Conservation (phyloP, 2,888 invertebrate genomes). For the Petrolisthes cinctipes region DNA sequence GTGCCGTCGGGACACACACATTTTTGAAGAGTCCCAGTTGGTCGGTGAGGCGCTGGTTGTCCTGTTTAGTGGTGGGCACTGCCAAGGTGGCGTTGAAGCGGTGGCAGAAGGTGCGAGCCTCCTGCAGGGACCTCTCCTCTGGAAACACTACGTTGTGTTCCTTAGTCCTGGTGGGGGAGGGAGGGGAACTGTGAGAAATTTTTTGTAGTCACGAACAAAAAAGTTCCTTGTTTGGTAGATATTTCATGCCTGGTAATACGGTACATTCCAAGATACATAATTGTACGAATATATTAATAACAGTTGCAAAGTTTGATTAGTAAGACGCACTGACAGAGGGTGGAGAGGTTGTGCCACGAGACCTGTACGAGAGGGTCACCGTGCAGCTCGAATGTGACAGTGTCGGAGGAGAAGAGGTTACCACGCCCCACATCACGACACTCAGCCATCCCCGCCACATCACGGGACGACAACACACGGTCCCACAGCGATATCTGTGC, state of each 20-base stretch:
- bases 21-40: conserved; percentile 20
- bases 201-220: no score
- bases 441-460: conserved; percentile 16
- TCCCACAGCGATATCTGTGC: conserved; percentile 35
- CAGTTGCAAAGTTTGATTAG: no score
- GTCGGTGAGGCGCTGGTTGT: conserved; percentile 20
- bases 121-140: conserved; percentile 17
- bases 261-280: no score
- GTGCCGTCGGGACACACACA: conserved; percentile 30
- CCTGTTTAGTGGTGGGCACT: conserved; percentile 23
- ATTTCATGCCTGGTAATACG: background rate
- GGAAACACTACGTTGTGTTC: conserved; percentile 37
- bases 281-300: background rate
- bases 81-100: conserved; percentile 31
- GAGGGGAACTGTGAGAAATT: background rate
- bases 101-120: conserved; percentile 13
- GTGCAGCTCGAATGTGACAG: conserved; percentile 14
- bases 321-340: conserved; percentile 21
- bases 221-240: no score
- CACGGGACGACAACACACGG: background rate
- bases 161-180: background rate
- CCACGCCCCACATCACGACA: background rate
- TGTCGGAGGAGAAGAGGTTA: conserved; percentile 40
- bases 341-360: background rate
- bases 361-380: background rate